Base-by-base conservation (phyloP, 2,888 invertebrate genomes). In the Icerya purchasi region DNA sequence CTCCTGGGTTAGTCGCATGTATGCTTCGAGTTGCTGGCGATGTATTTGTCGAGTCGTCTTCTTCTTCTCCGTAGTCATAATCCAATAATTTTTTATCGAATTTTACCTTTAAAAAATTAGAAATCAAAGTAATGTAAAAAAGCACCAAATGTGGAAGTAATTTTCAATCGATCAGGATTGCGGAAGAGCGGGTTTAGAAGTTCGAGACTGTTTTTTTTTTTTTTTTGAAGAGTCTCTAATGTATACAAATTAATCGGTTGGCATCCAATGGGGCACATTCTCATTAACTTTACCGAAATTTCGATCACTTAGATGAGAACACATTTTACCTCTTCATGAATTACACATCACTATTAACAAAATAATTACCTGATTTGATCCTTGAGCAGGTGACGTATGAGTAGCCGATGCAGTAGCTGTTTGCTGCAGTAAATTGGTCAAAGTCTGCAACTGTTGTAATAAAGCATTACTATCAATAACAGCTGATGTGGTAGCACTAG, bases 41-140 rank as follows among this genome's bases (percentile, higher is more conserved):
- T 19, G 59, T 56, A 52, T 62, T 54, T 8, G 61, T 73, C 62
- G 77, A 79, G 50, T 84, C 83, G n/a, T 90, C 90, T 59, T 90
- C 90, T 64, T 91, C 91, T 66, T 90, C 90, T 60, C 86, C 90
- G 70, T 92, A 92, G 72, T 92, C 91, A 71, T 88, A 92, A 72
- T 91, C 86, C 62, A 92, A 73, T 19, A 91, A 73, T 69, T 90
- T 88, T 68, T 87, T 80, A 70, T 86, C 86, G 71, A 87, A 87
- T 69, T 86, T 86, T 2, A 83, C 78, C 60, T 69, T 57, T 5
- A 57, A 62, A 49, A 62, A 1, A 52, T n/a, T n/a, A n/a, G n/a
- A n/a, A n/a, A n/a, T n/a, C n/a, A n/a, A 22, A 50, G 2, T 18
- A 49, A 3, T 20, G 22, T 14, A 50, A 56, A 25, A 24, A 49